These are phyloP conservation scores for Meda fulgida DNA, from an alignment of 2,797 vertebrate genomes.

Conservation along the genomic window DNA sequence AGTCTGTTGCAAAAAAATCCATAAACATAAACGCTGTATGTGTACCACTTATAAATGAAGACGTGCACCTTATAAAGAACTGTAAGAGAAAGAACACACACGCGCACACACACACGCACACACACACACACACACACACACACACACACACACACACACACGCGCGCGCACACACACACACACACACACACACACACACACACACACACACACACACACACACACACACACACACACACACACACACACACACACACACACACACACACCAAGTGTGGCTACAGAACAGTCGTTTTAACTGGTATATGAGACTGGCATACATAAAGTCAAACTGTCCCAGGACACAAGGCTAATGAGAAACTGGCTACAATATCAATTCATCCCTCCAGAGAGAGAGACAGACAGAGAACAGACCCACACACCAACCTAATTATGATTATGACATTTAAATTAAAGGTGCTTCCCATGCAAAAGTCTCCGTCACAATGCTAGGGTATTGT, in stretches of 20 bases:
- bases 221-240: too few relatives aligned
- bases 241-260: slow-evolving; percentile 1
- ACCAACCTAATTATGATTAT: slow-evolving; percentile 35
- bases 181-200: neutral
- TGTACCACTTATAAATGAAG: slow-evolving; percentile 28
- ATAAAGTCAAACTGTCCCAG: slow-evolving; percentile 39
- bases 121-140: neutral
- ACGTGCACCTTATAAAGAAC: slow-evolving; percentile 3
- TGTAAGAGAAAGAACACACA: neutral
- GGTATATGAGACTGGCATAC: neutral
- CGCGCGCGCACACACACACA: slow-evolving; percentile 1
- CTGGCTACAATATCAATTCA: slow-evolving; percentile 26
- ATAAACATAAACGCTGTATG: slow-evolving; percentile 19
- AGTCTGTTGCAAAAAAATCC: slow-evolving; percentile 33
- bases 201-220: too few relatives aligned
- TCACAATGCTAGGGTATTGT: neutral
- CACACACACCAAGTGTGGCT: neutral
- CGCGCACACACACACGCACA: neutral
- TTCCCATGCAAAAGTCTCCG: neutral
- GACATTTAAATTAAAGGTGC: slow-evolving; percentile 16
- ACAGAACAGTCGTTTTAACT: slow-evolving; percentile 1
- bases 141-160: neutral
- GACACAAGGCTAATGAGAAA: slow-evolving; percentile 30
- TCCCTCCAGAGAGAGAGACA: slow-evolving; percentile 14
- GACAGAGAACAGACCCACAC: slow-evolving; percentile 24